These are phyloP conservation scores for Hyalella azteca DNA, from an alignment of 2,888 invertebrate genomes.

Conservation along the genomic window DNA sequence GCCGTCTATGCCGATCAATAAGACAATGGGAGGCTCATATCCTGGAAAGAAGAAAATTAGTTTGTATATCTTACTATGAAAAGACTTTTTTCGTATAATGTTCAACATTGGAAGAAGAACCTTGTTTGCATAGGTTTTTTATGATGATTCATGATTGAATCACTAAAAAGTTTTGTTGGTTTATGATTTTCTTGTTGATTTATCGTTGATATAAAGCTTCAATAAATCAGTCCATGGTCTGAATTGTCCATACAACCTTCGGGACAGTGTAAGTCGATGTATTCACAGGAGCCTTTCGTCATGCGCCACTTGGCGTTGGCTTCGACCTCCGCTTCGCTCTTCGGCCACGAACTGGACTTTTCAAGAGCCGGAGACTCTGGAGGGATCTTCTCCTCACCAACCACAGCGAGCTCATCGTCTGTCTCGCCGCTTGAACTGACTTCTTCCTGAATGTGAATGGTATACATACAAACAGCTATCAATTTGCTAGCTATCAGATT, in stretches of 20 bases:
- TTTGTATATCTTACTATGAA: too few species aligned
- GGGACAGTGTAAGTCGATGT: conserved; percentile 16
- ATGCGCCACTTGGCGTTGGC: background rate
- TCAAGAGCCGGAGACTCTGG: background rate
- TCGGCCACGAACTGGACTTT: background rate
- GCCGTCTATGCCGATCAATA: conserved; percentile 53
- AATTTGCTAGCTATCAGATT: too few species aligned
- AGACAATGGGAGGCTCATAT: conserved; percentile 29
- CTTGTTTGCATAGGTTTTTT: too few species aligned
- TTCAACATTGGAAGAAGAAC: too few species aligned
- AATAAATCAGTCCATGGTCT: too few species aligned
- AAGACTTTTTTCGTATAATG: too few species aligned
- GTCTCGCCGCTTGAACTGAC: background rate
- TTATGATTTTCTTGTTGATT: too few species aligned
- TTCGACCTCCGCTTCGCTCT: background rate
- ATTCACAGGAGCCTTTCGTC: background rate
- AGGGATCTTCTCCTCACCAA: background rate
- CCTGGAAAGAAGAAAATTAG: conserved; percentile 24
- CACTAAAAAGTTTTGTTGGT: too few species aligned
- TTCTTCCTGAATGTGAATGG: background rate
- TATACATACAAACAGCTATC: too few species aligned
- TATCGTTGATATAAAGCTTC: too few species aligned
- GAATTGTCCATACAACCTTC: background rate
- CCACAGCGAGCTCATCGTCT: background rate
- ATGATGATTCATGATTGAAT: too few species aligned